Percentiles rank a stretch among this genome's conserved stretches.
These are phyloP conservation scores for Andricus grossulariae DNA, from an alignment of 1,140 invertebrate species.

Conservation along the genomic window DNA sequence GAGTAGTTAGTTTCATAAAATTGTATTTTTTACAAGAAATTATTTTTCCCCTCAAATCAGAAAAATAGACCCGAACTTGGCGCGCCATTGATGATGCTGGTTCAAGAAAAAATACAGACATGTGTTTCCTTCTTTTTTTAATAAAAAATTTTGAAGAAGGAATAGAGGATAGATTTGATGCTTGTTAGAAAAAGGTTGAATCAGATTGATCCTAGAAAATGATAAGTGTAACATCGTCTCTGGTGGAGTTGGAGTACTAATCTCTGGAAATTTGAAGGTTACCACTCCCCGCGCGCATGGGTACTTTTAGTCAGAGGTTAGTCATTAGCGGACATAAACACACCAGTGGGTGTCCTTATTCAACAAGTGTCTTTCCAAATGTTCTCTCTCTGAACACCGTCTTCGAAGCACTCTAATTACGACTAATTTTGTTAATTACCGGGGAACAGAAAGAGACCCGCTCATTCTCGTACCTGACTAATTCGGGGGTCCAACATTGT, in stretches of 20 bases:
- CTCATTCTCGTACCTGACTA: slow-evolving; percentile 63
- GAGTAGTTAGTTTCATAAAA: too few relatives aligned
- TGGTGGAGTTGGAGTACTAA: neutral
- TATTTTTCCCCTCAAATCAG: too few relatives aligned
- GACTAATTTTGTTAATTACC: slow-evolving; percentile 74
- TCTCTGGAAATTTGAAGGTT: neutral
- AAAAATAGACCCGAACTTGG: too few relatives aligned
- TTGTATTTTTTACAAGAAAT: too few relatives aligned
- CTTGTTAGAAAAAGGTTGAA: neutral
- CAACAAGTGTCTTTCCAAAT: slow-evolving; percentile 13
- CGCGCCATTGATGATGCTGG: too few relatives aligned
- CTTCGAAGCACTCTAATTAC: slow-evolving; percentile 69
- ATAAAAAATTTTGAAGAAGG: too few relatives aligned
- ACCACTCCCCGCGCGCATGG: slow-evolving; percentile 38
- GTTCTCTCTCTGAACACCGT: slow-evolving; percentile 45
- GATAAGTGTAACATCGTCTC: neutral
- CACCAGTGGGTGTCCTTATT: slow-evolving; percentile 36
- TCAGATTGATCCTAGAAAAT: neutral
- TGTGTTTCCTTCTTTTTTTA: too few relatives aligned
- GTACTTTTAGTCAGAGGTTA: slow-evolving; percentile 50
- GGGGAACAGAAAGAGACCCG: slow-evolving; percentile 53
- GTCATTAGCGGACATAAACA: slow-evolving; percentile 62
- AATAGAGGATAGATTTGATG: too few relatives aligned
- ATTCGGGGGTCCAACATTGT: slow-evolving; percentile 72
- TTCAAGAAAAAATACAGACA: too few relatives aligned